Evolutionary conservation across 1,140 invertebrate genomes (phyloP), one percentile per base, ranked within the genome.

Genomic region (Octopus sinensis): DNA sequence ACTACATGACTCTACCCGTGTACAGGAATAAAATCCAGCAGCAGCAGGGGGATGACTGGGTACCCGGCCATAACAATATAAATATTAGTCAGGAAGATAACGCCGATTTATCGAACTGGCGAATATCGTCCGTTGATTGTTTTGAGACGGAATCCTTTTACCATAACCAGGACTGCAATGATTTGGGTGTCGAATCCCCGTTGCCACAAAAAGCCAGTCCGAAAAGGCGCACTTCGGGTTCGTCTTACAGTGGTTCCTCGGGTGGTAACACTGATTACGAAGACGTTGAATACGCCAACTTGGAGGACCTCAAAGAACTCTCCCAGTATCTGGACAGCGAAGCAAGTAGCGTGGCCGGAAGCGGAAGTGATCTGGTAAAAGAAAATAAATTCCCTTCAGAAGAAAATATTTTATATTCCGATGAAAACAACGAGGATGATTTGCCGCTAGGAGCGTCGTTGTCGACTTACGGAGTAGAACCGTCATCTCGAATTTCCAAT

Each of bases 391-490:
- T n/a, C 13, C 17, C 73, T 13, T 23, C 62, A 4, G 54, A 51
- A 12, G 53, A 54, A 10, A 43, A 0, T 6, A 77, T 52, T 6
- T 12, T 54, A 7, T 71, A 76, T 53, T 43, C 53, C n/a, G 54
- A 76, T 0, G 53, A n/a, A 12, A 83, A 76, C 43, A 13, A 17
- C 30, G 53, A 78, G 23, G 83, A 84, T 54, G 79, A 84, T 13
- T 76, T 84, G 23, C 83, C 80, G 51, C 68, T 84, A 10, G 83
- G 83, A 6, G 80, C 83, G 12, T 81, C 83, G 12, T 82, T 81
- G 43, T 30, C 78, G 12, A 80, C 79, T 54, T 82, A 80, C 53
- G 2, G 76, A 23, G 13, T 73, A 3, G 5, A 52, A 9, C 7
- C 17, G 30, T 68, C 78, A 6, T 54, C 6, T 5, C 17, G 13